phyloP scores from a whole-genome alignment of 2,113 vertebrate species.

The Scartelaos histophorus region DNA sequence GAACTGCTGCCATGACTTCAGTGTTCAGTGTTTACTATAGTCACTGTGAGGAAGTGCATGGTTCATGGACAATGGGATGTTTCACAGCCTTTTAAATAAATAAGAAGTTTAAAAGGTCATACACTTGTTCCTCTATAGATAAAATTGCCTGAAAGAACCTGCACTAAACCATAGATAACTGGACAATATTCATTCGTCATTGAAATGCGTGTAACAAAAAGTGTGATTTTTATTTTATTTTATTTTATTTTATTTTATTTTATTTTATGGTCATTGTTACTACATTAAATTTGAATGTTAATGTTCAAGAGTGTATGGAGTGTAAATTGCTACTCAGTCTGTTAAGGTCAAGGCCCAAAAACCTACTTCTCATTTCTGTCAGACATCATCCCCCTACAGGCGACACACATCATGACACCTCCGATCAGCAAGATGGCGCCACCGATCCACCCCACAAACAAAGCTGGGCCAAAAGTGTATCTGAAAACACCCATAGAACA shows the following conservation, averaged over 20 bases:
- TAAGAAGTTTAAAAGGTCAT: constrained; percentile 20
- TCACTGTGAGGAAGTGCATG: constrained; percentile 1
- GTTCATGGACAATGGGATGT: not conserved
- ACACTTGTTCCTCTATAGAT: not conserved
- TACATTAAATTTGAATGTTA: not conserved
- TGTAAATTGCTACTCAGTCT: not conserved
- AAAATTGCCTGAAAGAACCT: not conserved
- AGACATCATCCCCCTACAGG: constrained; percentile 83
- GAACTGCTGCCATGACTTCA: constrained; percentile 13
- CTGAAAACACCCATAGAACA: constrained; percentile 58
- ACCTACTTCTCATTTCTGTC: constrained; percentile 63
- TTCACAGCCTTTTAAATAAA: not conserved
- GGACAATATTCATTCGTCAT: not conserved
- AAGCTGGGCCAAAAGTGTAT: constrained; percentile 89
- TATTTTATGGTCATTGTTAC: too few relatives aligned
- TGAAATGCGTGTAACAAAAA: not conserved
- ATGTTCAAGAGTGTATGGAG: not conserved
- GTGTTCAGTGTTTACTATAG: constrained; percentile 5
- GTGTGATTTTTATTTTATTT: not conserved
- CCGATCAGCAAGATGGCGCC: constrained; percentile 83
- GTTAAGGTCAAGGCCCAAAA: not conserved
- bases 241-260: not conserved
- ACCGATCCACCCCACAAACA: constrained; percentile 91
- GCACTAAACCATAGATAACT: not conserved
- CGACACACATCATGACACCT: constrained; percentile 87